These are phyloP conservation scores for Melanotaenia duboulayi DNA, from an alignment of 2,113 vertebrate genomes.

Conservation along the genomic window DNA sequence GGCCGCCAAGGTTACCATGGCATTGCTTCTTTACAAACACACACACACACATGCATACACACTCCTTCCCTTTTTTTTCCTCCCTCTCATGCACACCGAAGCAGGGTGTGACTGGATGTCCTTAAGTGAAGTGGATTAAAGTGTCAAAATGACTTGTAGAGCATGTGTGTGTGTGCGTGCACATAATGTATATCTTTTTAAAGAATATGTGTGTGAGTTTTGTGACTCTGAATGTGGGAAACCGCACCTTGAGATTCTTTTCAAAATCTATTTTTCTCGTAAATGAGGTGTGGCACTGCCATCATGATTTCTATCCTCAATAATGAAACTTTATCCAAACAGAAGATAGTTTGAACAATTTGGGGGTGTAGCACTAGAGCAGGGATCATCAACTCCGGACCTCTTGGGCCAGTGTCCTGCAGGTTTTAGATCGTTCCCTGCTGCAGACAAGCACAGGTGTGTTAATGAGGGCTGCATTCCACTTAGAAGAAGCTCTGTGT, in stretches of 20 bases:
- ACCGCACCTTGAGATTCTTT: slow-evolving; percentile 16
- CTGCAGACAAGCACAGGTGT: no score
- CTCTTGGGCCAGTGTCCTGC: no score
- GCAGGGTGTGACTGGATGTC: slow-evolving; percentile 61
- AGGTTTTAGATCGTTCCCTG: no score
- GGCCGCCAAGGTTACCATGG: slow-evolving; percentile 72
- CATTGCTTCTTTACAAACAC: slow-evolving; percentile 51
- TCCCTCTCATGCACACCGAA: slow-evolving; percentile 13
- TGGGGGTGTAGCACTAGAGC: no score
- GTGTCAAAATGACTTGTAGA: slow-evolving; percentile 56
- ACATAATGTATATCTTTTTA: neutral
- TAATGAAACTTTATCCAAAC: neutral
- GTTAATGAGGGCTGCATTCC: no score
- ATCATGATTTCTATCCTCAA: neutral
- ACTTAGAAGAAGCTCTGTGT: no score
- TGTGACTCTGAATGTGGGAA: slow-evolving; percentile 9
- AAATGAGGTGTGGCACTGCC: neutral
- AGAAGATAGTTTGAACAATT: neutral
- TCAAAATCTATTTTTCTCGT: neutral
- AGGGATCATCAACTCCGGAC: no score
- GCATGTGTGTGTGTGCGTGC: neutral
- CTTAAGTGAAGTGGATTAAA: slow-evolving; percentile 62
- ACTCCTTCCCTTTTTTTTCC: slow-evolving; percentile 5
- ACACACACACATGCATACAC: slow-evolving; percentile 2
- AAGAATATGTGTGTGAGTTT: neutral